Evolutionary conservation across 2,797 vertebrate species (phyloP).

Genomic region (Sebastes ruberrimus): DNA sequence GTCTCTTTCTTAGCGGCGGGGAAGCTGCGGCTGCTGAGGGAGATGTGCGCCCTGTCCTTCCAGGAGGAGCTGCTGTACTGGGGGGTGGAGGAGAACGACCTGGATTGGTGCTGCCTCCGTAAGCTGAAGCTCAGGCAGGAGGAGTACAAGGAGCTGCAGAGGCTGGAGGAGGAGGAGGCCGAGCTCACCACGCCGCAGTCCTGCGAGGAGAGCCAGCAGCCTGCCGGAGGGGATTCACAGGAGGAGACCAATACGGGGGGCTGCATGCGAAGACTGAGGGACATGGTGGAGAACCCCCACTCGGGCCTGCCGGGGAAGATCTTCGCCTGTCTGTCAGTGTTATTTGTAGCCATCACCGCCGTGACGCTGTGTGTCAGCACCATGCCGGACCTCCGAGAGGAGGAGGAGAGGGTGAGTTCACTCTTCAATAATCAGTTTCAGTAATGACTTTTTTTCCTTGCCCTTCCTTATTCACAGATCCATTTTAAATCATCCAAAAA

Average conservation of each 20-base stretch:
- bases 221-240: conserved; percentile 24
- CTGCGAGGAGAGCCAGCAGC: conserved; percentile 76
- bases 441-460: background rate
- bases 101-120: conserved; percentile 95
- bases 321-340: conserved; percentile 92
- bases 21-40: conserved; percentile 92
- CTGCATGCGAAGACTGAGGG: conserved; percentile 89
- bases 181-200: conserved; percentile 70
- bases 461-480: background rate
- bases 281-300: conserved; percentile 96
- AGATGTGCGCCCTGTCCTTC: conserved; percentile 95
- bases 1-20: conserved; percentile 94
- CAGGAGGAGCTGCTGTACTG: conserved; percentile 97
- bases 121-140: conserved; percentile 93
- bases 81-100: conserved; percentile 92
- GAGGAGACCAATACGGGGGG: conserved; percentile 71
- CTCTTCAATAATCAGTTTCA: background rate
- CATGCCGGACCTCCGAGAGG: conserved; percentile 95
- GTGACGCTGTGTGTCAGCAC: conserved; percentile 97
- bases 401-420: conserved; percentile 94
- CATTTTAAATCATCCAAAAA: background rate
- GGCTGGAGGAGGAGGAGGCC: conserved; percentile 81
- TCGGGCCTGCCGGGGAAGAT: conserved; percentile 94
- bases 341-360: conserved; percentile 94
- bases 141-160: conserved; percentile 87